These are phyloP conservation scores for Drosophila bocki DNA, from an alignment of 1,140 invertebrate genomes.

Conservation along the genomic window DNA sequence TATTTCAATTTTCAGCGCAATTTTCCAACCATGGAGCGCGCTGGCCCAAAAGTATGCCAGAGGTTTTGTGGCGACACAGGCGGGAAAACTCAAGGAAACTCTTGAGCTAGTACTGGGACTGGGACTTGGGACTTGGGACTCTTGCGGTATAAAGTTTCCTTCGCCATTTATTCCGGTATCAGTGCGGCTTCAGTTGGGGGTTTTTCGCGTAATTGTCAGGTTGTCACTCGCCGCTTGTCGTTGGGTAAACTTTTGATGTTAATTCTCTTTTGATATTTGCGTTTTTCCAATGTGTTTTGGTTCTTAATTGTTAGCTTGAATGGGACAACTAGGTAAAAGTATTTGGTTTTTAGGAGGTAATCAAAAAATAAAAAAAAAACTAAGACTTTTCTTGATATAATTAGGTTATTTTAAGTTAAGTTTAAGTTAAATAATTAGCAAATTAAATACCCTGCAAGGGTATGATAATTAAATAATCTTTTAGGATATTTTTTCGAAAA, in stretches of 20 bases:
- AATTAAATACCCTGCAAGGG: too few species aligned
- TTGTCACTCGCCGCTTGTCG: conserved; percentile 18
- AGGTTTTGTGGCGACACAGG: conserved; percentile 16
- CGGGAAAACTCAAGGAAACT: conserved; percentile 34
- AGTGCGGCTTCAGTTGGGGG: conserved; percentile 18
- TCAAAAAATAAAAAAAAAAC: background rate
- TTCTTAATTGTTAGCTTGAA: conserved; percentile 1
- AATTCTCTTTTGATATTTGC: conserved; percentile 22
- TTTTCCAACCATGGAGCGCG: background rate
- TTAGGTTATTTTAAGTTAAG: background rate
- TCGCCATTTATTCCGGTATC: conserved; percentile 39
- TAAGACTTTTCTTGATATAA: background rate
- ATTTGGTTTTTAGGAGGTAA: background rate
- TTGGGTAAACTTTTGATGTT: conserved; percentile 19
- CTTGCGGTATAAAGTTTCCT: conserved; percentile 25
- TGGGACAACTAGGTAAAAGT: background rate
- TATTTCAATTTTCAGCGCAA: background rate
- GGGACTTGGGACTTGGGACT: background rate
- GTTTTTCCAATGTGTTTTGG: conserved; percentile 4
- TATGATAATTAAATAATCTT: too few species aligned
- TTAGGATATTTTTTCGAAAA: too few species aligned
- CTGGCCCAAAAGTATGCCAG: conserved; percentile 40
- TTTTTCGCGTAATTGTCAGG: conserved; percentile 37
- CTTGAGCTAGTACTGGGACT: background rate
- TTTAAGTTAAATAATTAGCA: too few species aligned